Conservation (phyloP, 2,113 vertebrate genomes). For the Salvelinus alpinus region DNA sequence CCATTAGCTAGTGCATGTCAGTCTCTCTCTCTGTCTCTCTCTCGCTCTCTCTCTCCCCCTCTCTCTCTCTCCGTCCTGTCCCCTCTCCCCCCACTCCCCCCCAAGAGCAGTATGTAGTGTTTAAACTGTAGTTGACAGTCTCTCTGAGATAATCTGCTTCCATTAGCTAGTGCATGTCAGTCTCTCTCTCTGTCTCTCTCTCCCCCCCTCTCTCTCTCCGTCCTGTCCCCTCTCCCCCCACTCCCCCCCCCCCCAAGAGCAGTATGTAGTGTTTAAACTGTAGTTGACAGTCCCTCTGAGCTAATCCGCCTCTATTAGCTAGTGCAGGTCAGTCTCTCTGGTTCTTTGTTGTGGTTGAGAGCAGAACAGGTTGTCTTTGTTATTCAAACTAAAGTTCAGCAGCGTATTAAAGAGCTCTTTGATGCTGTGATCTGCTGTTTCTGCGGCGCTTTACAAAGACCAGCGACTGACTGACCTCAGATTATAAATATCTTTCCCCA, state of each 20-base stretch:
- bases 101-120: too few species aligned
- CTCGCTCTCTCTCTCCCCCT: too few species aligned
- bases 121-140: too few species aligned
- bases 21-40: too few species aligned
- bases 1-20: too few species aligned
- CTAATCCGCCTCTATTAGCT: conserved; percentile 61
- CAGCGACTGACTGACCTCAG: conserved; percentile 61
- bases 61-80: too few species aligned
- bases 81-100: too few species aligned
- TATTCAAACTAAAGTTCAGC: conserved; percentile 70
- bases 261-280: conserved; percentile 53
- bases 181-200: too few species aligned
- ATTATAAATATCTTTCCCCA: conserved; percentile 68
- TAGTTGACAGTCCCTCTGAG: conserved; percentile 62
- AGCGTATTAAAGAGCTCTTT: conserved; percentile 63
- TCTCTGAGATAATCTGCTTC: too few species aligned
- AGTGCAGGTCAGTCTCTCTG: conserved; percentile 54
- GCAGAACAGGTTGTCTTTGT: conserved; percentile 74
- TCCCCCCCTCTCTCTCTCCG: too few species aligned
- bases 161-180: too few species aligned
- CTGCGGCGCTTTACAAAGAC: conserved; percentile 48
- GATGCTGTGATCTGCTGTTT: conserved; percentile 67
- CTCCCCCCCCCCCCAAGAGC: conserved; percentile 31
- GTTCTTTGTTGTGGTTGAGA: conserved; percentile 77
- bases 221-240: too few species aligned